Base-by-base conservation (phyloP, 2,797 vertebrate genomes). In the Sebastes baramenuke region DNA sequence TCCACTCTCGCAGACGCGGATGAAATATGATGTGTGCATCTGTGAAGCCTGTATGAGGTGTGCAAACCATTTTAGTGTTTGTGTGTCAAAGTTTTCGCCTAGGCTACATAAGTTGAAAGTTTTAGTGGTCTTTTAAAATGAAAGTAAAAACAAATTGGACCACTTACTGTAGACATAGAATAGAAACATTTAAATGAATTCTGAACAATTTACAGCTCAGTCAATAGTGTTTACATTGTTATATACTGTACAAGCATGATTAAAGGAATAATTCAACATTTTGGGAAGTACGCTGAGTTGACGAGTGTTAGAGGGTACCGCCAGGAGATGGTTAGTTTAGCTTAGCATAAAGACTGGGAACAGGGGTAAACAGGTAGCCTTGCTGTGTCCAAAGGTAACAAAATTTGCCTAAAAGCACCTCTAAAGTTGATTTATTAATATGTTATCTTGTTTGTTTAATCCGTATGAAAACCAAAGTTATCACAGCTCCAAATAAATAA, bases 11-110 rank as follows among this genome's bases (percentile, higher is more conserved):
- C 72, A 72, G 64, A 72, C 3, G 5, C 6, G 11, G 36, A 8
- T 49, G 64, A 75, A 79, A 82, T 25, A 36, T 30, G 27, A 79
- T 29, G 29, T 56, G 56, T 56, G 58, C 6, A 10, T 54, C 64
- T 22, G n/a, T 59, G 24, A 64, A 60, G 29, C 18, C 4, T 20
- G 12, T 4, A 11, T 38, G 60, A 82, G 34, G 42, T 64, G 30
- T 16, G 25, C 59, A 49, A 59, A 27, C n/a, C 1, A 4, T 25
- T 58, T 36, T 14, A 52, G 52, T n/a, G 7, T 42, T 27, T n/a
- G 16, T 8, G 12, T 34, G n/a, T 29, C 29, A 42, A 42, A 55
- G 61, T 30, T 46, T 46, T 73, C 60, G 29, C 24, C 68, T 6
- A 42, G 14, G 42, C 42, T 46, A 46, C 14, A 74, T 5, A 29